Evolutionary conservation across 2,888 invertebrate genomes (phyloP).

Genomic region (Ectemnius lituratus): DNA sequence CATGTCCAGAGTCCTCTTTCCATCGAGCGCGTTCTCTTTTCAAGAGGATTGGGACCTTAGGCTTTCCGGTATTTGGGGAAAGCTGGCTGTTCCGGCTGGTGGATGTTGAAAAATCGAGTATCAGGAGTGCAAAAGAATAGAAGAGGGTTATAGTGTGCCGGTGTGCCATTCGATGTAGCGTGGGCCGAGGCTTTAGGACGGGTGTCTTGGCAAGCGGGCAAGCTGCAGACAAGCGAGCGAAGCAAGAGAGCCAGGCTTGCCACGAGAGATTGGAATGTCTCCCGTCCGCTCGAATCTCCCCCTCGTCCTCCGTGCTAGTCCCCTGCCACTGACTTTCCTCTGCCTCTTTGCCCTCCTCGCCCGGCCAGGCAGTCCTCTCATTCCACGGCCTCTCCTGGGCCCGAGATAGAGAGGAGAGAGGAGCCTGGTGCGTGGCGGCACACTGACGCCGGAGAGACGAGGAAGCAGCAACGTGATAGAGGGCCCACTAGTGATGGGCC

Average conservation of each 20-base stretch:
- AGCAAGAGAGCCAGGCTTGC: constrained; percentile 59
- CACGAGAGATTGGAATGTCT: constrained; percentile 77
- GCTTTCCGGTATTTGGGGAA: constrained; percentile 6
- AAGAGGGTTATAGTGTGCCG: constrained; percentile 34
- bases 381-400: constrained; percentile 28
- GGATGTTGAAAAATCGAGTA: constrained; percentile 35
- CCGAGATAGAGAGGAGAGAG: constrained; percentile 29
- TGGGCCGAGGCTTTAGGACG: constrained; percentile 60
- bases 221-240: constrained; percentile 38
- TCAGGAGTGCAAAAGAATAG: constrained; percentile 44
- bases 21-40: neutral
- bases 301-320: constrained; percentile 35
- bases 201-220: constrained; percentile 54
- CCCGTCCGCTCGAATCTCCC: constrained; percentile 63
- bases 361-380: constrained; percentile 42
- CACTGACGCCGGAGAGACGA: constrained; percentile 19
- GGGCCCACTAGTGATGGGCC: constrained; percentile 31
- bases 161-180: constrained; percentile 54
- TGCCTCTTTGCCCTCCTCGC: constrained; percentile 16
- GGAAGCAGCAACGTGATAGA: constrained; percentile 31
- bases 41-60: neutral
- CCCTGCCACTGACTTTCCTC: constrained; percentile 38
- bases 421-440: constrained; percentile 19
- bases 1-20: neutral
- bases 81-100: neutral